phyloP scores from a whole-genome alignment of 2,888 invertebrate genomes.

The Chydorus sphaericus region DNA sequence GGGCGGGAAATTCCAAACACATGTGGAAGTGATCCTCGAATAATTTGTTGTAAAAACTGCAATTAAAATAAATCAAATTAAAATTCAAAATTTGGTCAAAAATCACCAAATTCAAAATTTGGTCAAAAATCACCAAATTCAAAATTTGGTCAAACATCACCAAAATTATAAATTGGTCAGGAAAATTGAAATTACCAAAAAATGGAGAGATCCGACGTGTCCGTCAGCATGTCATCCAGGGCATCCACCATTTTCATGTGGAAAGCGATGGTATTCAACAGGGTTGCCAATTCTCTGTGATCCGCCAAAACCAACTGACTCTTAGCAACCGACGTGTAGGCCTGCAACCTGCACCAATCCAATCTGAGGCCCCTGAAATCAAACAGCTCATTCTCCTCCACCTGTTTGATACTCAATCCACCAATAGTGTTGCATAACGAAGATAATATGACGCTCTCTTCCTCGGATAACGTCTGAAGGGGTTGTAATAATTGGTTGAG shows the following conservation, averaged over 20 bases:
- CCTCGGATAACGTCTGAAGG: slow-evolving; percentile 73
- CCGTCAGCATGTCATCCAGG: slow-evolving; percentile 88
- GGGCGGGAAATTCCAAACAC: slow-evolving; percentile 97
- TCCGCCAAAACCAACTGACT: slow-evolving; percentile 59
- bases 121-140: not conserved
- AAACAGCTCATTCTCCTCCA: slow-evolving; percentile 88
- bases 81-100: not conserved
- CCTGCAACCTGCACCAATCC: slow-evolving; percentile 95
- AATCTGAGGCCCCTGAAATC: slow-evolving; percentile 88
- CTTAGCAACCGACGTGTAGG: slow-evolving; percentile 75
- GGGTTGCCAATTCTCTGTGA: slow-evolving; percentile 70
- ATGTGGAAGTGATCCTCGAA: slow-evolving; percentile 97
- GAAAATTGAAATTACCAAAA: slow-evolving; percentile 49
- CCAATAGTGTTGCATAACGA: slow-evolving; percentile 81
- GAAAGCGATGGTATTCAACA: slow-evolving; percentile 89
- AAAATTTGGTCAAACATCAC: not conserved
- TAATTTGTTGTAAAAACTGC: slow-evolving; percentile 80
- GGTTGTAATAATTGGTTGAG: slow-evolving; percentile 71
- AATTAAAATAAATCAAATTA: not conserved
- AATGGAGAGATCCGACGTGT: slow-evolving; percentile 91
- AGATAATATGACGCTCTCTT: slow-evolving; percentile 84
- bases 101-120: not conserved
- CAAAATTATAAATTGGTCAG: not conserved
- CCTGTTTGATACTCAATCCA: slow-evolving; percentile 77
- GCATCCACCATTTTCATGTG: slow-evolving; percentile 97